A percentile compares a stretch with the other conserved stretches of the same genome.
Conservation (phyloP, 2,888 invertebrate genomes). For the Chorisops tibialis region DNA sequence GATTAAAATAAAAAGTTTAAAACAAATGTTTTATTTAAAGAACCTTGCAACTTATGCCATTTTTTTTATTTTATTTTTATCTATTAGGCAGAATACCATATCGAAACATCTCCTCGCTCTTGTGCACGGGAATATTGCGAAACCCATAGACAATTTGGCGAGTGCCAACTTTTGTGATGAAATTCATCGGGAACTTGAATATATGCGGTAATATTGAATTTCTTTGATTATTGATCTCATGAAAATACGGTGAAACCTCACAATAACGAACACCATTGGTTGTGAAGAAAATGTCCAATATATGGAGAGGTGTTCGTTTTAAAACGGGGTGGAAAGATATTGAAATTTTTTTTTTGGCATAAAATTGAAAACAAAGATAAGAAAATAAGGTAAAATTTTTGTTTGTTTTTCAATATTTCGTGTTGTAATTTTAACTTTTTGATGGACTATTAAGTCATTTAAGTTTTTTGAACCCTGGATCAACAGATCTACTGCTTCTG, state of each 20-base stretch:
- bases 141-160: constrained; percentile 37
- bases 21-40: constrained; percentile 13
- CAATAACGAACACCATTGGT: constrained; percentile 38
- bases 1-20: too few species aligned
- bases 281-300: too few species aligned
- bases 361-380: too few species aligned
- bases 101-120: constrained; percentile 40
- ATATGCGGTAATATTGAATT: constrained; percentile 36
- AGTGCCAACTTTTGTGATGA: constrained; percentile 40
- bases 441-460: too few species aligned
- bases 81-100: constrained; percentile 29
- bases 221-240: constrained; percentile 33
- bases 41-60: constrained; percentile 9
- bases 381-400: too few species aligned
- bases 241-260: constrained; percentile 37
- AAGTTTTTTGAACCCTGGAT: too few species aligned
- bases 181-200: constrained; percentile 40
- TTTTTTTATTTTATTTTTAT: constrained; percentile 1
- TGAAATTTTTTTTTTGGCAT: too few species aligned
- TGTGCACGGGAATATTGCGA: constrained; percentile 40
- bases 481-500: too few species aligned
- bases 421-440: too few species aligned
- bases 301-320: too few species aligned
- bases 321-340: too few species aligned
- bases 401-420: too few species aligned